Evolutionary conservation across 2,888 invertebrate genomes (phyloP), one percentile per base, ranked within the genome.

Genomic region (Anorthoa munda): DNA sequence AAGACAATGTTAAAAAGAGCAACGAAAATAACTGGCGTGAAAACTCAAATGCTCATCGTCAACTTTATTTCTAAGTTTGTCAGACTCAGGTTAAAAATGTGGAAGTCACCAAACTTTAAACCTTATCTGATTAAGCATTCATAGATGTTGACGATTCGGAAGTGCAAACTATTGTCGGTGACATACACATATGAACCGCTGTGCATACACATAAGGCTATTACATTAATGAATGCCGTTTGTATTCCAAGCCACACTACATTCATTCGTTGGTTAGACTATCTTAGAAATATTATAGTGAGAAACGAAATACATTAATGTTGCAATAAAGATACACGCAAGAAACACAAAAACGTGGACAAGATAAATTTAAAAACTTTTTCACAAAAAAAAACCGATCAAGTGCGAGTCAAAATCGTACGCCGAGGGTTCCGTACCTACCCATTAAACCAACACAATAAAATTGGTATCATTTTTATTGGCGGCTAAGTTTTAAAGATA

Each of bases 141-240:
- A 21, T 18, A 51, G 13, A 77, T 48, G 26, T 77, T 53, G 48
- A 51, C 15, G 51, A 39, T 21, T 75, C 46, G 46, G 51, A 78
- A 71, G 46, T 78, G 51, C 31, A 77, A 39, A 77, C 31, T 58
- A 31, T 59, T 58, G 70, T 53, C 23, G n/a, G 15, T 23, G 70
- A 70, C 50, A 46, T 31, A 21, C 15, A 18, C 51, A 31, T n/a
- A n/a, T n/a, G n/a, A n/a, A n/a, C 51, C 31, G 12, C n/a, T 50
- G 31, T 23, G 23, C 51, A 68, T 64, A 51, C 51, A 75, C 51
- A 17, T 53, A 48, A 51, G 39, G 58, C 64, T 45, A 48, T 59
- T 71, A 63, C 23, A n/a, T 51, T 56, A 63, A 76, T 64, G 18
- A 58, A 53, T 39, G 63, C 48, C 39, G n/a, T 72, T 64, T 59